Evolutionary conservation across 2,797 vertebrate species (phyloP).

Genomic region (Peromyscus eremicus): DNA sequence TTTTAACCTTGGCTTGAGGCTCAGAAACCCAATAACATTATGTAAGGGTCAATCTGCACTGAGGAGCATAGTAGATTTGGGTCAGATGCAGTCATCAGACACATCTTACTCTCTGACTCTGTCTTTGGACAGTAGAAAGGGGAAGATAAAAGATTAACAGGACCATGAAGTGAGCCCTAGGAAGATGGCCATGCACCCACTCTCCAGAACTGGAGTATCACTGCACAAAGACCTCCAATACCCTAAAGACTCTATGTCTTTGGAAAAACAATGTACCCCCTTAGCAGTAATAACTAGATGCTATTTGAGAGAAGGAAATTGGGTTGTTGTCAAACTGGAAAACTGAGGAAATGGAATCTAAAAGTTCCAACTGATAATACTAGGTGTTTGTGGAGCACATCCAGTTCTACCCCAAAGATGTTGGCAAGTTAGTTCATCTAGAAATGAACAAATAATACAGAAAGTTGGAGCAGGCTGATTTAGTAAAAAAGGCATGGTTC

Average conservation of each 20-base stretch:
- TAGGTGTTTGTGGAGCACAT: not conserved
- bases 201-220: not conserved
- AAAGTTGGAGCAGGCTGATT: not conserved
- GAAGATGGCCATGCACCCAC: not conserved
- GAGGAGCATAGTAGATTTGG: not conserved
- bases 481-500: not conserved
- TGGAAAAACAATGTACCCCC: not conserved
- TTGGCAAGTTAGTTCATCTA: not conserved
- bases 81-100: not conserved
- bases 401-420: not conserved
- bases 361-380: not conserved
- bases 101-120: not conserved
- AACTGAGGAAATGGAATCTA: not conserved
- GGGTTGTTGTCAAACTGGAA: not conserved
- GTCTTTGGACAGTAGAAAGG: not conserved
- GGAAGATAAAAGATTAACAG: not conserved
- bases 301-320: not conserved
- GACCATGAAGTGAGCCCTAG: not conserved
- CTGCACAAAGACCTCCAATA: not conserved
- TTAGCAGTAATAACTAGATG: not conserved
- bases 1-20: not conserved
- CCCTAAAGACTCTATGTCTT: not conserved
- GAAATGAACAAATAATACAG: not conserved
- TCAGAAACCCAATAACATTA: not conserved
- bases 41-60: not conserved